Base-by-base conservation (phyloP, 2,113 vertebrate genomes). In the Tragelaphus strepsiceros region DNA sequence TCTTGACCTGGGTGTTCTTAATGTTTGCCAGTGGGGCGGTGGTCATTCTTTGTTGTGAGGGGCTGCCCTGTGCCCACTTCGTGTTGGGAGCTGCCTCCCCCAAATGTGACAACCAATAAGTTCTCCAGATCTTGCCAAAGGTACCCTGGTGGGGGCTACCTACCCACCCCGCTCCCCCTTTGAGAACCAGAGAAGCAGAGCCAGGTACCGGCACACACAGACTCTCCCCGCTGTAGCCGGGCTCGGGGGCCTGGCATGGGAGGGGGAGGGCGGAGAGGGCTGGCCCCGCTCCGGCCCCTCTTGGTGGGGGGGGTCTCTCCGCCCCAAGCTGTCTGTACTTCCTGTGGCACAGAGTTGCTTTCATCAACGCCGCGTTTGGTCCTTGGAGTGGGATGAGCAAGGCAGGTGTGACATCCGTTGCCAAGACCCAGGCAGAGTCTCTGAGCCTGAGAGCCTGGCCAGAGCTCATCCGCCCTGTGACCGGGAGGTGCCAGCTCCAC, bases 341-440 rank as follows among this genome's bases (percentile, higher is more conserved):
- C 19, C 51, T 17, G 49, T 1, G 15, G 13, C 17, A 7, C 4
- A 6, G 43, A 46, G 46, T 22, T 28, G 13, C 77, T 26, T 62
- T 54, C 5, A 0, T 4, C 1, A 2, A 2, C 0, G 1, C 62
- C 6, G 0, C 15, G 0, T 11, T 15, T 19, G 54, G 5, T 53
- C 26, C 90, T n/a, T 2, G 0, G 43, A 7, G 1, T 1, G 39
- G 26, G 24, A 30, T 2, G 53, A 30, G 22, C 6, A 5, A 19
- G 17, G 39, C 26, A 32, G 17, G 30, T 35, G 2, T 12, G 19
- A 58, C 43, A 35, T 32, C 32, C 62, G 12, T 6, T 8, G 14
- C 28, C 8, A 90, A 80, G 22, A 49, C 8, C 9, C 11, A 53
- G 46, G 22, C 1, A 0, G 19, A 78, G 93, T 13, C 51, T 62